A percentile compares a stretch with the other conserved stretches of the same genome.
These are phyloP conservation scores for Drosophila barbarae DNA, from an alignment of 2,888 invertebrate species.

Conservation along the genomic window DNA sequence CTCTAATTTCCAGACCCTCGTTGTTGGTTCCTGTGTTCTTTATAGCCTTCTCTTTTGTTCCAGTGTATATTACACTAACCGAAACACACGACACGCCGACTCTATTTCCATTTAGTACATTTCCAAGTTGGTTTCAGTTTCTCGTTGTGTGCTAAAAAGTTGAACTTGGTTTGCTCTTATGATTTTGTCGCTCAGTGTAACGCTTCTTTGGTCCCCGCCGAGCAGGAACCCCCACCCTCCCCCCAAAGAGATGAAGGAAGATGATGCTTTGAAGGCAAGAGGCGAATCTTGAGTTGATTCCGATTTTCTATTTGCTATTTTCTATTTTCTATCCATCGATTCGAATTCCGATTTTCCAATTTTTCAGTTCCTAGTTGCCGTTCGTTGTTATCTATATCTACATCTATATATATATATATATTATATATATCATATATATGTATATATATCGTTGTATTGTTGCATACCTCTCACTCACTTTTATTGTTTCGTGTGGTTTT, in stretches of 20 bases:
- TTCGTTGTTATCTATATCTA: conserved; percentile 18
- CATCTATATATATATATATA: conserved; percentile 1
- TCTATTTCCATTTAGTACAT: conserved; percentile 4
- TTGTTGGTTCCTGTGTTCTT: conserved; percentile 5
- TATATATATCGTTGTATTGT: conserved; percentile 45
- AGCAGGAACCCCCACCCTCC: conserved; percentile 1
- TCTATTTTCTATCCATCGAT: conserved; percentile 22
- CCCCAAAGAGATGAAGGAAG: conserved; percentile 6
- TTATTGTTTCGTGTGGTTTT: conserved; percentile 59
- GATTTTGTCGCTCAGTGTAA: conserved; percentile 38
- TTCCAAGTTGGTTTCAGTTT: conserved; percentile 25
- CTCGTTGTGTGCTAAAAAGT: conserved; percentile 23
- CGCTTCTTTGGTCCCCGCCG: conserved; percentile 28
- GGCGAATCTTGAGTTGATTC: conserved; percentile 17
- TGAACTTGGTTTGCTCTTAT: conserved; percentile 30
- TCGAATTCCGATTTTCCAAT: conserved; percentile 17
- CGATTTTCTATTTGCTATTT: conserved; percentile 7
- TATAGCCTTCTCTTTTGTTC: conserved; percentile 12
- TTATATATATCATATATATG: background rate
- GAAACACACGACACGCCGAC: conserved; percentile 21
- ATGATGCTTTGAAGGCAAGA: conserved; percentile 4
- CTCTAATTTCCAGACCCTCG: conserved; percentile 2
- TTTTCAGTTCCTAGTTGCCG: conserved; percentile 33
- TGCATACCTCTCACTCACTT: conserved; percentile 47
- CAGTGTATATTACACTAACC: conserved; percentile 25